Percentiles rank a stretch among this genome's conserved stretches.
Conservation (phyloP, 2,113 vertebrate genomes). For the Mustela nigripes region DNA sequence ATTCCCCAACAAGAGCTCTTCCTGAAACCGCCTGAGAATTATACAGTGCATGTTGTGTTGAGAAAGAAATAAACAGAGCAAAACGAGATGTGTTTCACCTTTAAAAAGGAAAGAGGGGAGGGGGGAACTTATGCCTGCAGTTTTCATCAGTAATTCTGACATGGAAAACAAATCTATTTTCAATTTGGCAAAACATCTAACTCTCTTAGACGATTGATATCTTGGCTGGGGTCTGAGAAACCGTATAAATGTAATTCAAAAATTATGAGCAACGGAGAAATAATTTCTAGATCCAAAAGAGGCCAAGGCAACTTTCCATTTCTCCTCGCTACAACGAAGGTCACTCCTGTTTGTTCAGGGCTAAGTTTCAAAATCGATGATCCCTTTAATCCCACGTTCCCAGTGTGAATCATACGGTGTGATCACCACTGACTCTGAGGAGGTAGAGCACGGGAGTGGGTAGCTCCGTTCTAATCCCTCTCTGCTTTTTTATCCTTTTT, state of each 20-base stretch:
- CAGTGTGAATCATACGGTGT: not conserved
- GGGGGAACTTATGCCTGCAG: not conserved
- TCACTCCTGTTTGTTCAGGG: not conserved
- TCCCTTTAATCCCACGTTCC: not conserved
- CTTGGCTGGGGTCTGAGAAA: conserved; percentile 68
- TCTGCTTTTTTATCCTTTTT: not conserved
- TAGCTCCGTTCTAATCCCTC: not conserved
- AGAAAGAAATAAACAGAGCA: conserved; percentile 14
- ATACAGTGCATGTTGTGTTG: not conserved
- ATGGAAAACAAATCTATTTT: conserved; percentile 68
- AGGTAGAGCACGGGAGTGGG: not conserved
- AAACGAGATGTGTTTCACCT: conserved; percentile 16
- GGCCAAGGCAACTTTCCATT: conserved; percentile 1
- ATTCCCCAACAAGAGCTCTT: not conserved
- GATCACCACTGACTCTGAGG: not conserved
- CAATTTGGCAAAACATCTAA: conserved; percentile 55
- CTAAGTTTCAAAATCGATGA: not conserved
- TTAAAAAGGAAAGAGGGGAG: not conserved
- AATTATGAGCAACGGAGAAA: conserved; percentile 77
- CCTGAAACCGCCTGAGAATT: not conserved
- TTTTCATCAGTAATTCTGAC: conserved; percentile 61
- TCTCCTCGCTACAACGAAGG: not conserved
- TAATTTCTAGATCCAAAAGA: conserved; percentile 68
- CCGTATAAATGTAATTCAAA: conserved; percentile 62
- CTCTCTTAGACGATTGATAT: conserved; percentile 42